Evolutionary conservation across 1,140 invertebrate species (phyloP).

Genomic region (Paracyclopina nana): DNA sequence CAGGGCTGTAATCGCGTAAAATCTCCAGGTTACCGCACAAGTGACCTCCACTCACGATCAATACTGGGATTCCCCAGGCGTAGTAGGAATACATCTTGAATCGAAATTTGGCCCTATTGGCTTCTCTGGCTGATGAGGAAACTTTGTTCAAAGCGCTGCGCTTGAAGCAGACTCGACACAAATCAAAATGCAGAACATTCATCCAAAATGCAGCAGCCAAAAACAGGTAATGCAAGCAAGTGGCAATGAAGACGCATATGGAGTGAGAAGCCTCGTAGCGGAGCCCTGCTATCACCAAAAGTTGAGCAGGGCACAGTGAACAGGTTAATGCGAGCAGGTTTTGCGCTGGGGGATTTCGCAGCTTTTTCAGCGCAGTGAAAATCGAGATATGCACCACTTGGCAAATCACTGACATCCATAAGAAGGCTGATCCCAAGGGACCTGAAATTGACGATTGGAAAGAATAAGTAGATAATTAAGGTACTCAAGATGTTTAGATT

Average conservation of each 20-base stretch:
- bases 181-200: background rate
- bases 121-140: too few relatives aligned
- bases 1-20: background rate
- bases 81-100: background rate
- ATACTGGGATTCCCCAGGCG: background rate
- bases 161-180: slow-evolving; percentile 1
- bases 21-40: background rate
- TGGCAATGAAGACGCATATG: background rate
- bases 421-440: too few relatives aligned
- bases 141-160: too few relatives aligned
- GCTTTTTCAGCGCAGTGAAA: background rate
- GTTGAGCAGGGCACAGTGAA: background rate
- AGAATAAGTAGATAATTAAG: too few relatives aligned
- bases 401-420: background rate
- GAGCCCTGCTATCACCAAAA: background rate
- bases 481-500: too few relatives aligned
- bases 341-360: background rate
- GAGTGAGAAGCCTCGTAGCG: background rate
- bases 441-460: too few relatives aligned
- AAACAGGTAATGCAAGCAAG: background rate
- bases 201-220: background rate
- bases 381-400: background rate
- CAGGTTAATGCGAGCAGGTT: background rate
- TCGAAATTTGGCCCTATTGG: background rate
- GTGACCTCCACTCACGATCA: background rate